Percentiles rank a stretch among this genome's conserved stretches.
Conservation (phyloP, 2,888 invertebrate species). For the Hedya salicella region DNA sequence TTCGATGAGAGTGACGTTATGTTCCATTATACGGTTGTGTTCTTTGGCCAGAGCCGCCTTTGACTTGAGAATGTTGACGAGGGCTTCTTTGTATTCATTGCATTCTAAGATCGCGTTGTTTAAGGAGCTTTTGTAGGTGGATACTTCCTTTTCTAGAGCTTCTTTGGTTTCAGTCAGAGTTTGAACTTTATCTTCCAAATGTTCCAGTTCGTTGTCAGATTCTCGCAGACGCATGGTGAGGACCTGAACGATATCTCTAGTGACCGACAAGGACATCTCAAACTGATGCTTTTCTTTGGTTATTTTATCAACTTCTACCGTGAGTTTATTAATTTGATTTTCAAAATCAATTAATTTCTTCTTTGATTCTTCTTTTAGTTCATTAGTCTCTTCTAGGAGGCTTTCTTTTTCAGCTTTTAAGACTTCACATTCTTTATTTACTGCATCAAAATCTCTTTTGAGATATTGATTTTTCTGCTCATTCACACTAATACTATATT, state of each 20-base stretch:
- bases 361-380: conserved; percentile 70
- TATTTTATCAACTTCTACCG: conserved; percentile 74
- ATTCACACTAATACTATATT: conserved; percentile 59
- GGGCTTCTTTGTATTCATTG: conserved; percentile 78
- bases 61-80: conserved; percentile 77
- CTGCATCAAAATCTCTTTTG: conserved; percentile 62
- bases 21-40: conserved; percentile 79
- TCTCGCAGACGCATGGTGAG: conserved; percentile 83
- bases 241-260: conserved; percentile 85
- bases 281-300: conserved; percentile 83
- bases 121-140: conserved; percentile 66
- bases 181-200: conserved; percentile 75
- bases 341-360: conserved; percentile 71
- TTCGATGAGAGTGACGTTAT: conserved; percentile 77
- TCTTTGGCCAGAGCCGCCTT: conserved; percentile 78
- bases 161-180: conserved; percentile 66
- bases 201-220: conserved; percentile 86
- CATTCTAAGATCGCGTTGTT: conserved; percentile 73
- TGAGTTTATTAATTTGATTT: conserved; percentile 74
- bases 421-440: conserved; percentile 65
- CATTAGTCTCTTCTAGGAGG: conserved; percentile 62
- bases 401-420: conserved; percentile 61
- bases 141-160: conserved; percentile 68
- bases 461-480: conserved; percentile 66
- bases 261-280: conserved; percentile 85